Evolutionary conservation across 1,140 invertebrate genomes (phyloP).

Genomic region (Drosophila leontia): DNA sequence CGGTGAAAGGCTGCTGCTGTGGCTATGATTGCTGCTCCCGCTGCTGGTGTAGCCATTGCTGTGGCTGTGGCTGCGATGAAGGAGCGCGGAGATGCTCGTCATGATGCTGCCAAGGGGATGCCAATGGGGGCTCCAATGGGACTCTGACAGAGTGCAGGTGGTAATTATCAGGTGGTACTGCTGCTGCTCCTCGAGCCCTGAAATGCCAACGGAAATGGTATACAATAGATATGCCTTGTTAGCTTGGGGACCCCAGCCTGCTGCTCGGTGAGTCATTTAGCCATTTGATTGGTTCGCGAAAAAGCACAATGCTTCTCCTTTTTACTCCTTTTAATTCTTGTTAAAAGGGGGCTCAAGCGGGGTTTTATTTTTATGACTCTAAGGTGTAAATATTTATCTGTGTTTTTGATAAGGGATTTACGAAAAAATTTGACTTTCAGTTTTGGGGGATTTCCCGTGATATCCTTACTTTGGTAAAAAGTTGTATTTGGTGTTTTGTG

Average conservation of each 20-base stretch:
- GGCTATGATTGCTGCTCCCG: slow-evolving; percentile 69
- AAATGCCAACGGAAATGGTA: slow-evolving; percentile 70
- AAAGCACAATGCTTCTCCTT: slow-evolving; percentile 19
- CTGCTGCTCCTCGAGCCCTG: slow-evolving; percentile 44
- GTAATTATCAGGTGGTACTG: slow-evolving; percentile 55
- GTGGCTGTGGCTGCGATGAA: slow-evolving; percentile 68
- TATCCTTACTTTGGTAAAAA: background rate
- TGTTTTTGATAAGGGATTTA: background rate
- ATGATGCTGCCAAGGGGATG: slow-evolving; percentile 34
- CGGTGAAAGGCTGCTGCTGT: slow-evolving; percentile 72
- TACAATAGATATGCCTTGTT: slow-evolving; percentile 78
- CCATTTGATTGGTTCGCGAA: slow-evolving; percentile 24
- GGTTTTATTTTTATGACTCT: slow-evolving; percentile 4
- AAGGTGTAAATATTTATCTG: background rate
- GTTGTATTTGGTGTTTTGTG: too few species aligned
- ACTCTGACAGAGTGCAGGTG: slow-evolving; percentile 48
- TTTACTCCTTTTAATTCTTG: slow-evolving; percentile 1
- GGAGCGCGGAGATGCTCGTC: slow-evolving; percentile 72
- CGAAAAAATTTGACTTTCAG: background rate
- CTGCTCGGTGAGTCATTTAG: slow-evolving; percentile 44
- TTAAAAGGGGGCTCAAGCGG: slow-evolving; percentile 2
- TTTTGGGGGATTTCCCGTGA: slow-evolving; percentile 7
- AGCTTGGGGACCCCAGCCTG: slow-evolving; percentile 15
- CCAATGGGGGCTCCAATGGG: slow-evolving; percentile 1
- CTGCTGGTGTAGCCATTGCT: slow-evolving; percentile 65